Conservation (phyloP, 2,888 invertebrate genomes). For the Melangyna quadrimaculata region DNA sequence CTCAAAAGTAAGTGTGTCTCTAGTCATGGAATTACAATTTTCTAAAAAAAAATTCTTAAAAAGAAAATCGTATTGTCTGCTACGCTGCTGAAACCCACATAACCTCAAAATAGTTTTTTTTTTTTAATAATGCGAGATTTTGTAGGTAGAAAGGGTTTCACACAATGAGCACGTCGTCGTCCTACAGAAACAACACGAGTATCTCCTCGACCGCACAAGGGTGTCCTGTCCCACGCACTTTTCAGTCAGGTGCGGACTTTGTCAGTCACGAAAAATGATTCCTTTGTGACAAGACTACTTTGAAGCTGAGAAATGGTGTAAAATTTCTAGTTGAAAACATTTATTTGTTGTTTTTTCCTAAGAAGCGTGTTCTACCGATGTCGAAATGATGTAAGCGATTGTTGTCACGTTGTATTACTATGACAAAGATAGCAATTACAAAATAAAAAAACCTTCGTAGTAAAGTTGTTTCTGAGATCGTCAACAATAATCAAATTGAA, state of each 20-base stretch:
- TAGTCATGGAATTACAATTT: neutral
- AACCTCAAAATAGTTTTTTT: slow-evolving; percentile 61
- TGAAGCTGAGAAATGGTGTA: neutral
- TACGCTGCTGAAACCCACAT: slow-evolving; percentile 39
- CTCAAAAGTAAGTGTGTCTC: slow-evolving; percentile 91
- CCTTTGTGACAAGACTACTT: neutral
- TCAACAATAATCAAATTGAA: neutral
- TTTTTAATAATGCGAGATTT: neutral
- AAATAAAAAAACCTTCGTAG: neutral
- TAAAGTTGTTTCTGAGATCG: neutral
- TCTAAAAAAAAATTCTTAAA: neutral
- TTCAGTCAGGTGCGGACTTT: slow-evolving; percentile 31
- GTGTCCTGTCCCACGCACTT: slow-evolving; percentile 53
- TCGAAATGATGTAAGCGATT: slow-evolving; percentile 34
- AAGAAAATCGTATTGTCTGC: neutral
- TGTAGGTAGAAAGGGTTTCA: neutral
- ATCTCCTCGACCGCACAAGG: neutral
- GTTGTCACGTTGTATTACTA: slow-evolving; percentile 48
- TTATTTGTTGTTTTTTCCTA: neutral
- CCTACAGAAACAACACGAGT: neutral
- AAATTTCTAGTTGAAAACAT: neutral
- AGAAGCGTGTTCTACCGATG: neutral
- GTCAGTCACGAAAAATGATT: neutral
- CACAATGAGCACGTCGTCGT: neutral
- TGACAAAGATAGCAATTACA: slow-evolving; percentile 29